Evolutionary conservation across 2,888 invertebrate species (phyloP), one percentile per base, ranked within the genome.

Genomic region (Asteroscopus sphinx): DNA sequence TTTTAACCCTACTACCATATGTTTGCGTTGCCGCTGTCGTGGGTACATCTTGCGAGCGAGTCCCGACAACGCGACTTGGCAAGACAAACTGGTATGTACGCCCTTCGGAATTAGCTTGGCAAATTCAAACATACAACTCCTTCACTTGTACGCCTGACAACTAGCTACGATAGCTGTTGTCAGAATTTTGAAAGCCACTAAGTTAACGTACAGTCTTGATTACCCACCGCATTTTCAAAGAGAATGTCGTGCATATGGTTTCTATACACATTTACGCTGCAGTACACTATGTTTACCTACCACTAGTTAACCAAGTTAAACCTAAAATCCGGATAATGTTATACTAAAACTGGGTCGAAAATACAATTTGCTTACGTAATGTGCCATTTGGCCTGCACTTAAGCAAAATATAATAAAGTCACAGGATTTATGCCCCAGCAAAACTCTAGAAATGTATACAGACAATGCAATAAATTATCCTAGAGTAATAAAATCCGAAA

Each of bases 401-500:
- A 53, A 59, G 42, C 39, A 60, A 60, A 66, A 68, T 59, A 67
- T 75, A 73, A 80, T 73, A 76, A 79, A 80, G 69, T 67, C 58
- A 68, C 74, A 68, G 71, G 68, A 81, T 85, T 85, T 81, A 82
- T 67, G 59, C 58, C 53, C 46, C 58, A 41, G 67, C 61, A 61
- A 75, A 75, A 73, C 63, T 76, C 81, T 77, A 68, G 76, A 72
- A 77, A 76, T 66, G 58, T 77, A 79, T 76, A 80, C 71, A 82
- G 80, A 78, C 77, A 76, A 75, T 72, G 80, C 85, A 62, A 89
- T 92, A 91, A 91, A 92, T 92, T 89, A 89, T 90, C 79, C 80
- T 76, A 75, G 77, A 73, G 89, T 86, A 92, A 92, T 92, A 93
- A 92, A 92, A 88, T 85, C 88, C 83, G 82, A 88, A 90, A 91